phyloP scores from a whole-genome alignment of 2,113 vertebrate species.

The Actenoides lindsayi region DNA sequence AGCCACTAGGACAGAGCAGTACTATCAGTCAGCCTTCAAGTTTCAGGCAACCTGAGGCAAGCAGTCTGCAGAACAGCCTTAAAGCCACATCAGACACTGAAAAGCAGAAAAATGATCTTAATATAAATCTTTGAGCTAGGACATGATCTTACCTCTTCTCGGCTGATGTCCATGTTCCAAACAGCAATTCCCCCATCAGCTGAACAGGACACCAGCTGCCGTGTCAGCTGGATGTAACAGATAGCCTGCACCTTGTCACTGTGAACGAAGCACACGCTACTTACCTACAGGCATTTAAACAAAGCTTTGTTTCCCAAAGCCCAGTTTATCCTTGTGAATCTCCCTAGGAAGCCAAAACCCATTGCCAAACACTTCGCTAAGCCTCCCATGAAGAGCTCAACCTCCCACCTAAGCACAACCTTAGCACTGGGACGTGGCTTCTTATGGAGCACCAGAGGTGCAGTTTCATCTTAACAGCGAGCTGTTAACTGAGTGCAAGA shows the following conservation, averaged over 20 bases:
- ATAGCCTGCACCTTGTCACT: constrained; percentile 95
- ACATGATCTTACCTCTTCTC: constrained; percentile 86
- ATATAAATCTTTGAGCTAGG: background rate
- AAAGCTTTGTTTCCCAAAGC: background rate
- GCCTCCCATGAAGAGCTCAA: background rate
- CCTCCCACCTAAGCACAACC: background rate
- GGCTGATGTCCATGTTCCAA: constrained; percentile 96
- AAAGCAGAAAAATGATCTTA: background rate
- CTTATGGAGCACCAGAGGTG: background rate
- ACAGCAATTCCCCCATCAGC: constrained; percentile 94
- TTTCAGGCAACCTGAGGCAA: background rate
- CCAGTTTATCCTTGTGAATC: background rate
- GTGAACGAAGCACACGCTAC: background rate
- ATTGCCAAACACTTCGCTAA: background rate
- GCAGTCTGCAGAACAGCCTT: background rate
- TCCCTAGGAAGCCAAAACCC: background rate
- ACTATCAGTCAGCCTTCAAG: background rate
- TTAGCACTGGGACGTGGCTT: background rate
- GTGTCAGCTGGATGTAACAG: constrained; percentile 88
- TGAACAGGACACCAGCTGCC: constrained; percentile 93
- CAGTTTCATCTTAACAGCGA: background rate
- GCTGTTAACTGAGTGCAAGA: background rate
- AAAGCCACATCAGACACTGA: background rate
- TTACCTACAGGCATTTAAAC: background rate
- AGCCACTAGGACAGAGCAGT: background rate